These are phyloP conservation scores for Linnaemya vulpina DNA, from an alignment of 2,888 invertebrate genomes.

Conservation along the genomic window DNA sequence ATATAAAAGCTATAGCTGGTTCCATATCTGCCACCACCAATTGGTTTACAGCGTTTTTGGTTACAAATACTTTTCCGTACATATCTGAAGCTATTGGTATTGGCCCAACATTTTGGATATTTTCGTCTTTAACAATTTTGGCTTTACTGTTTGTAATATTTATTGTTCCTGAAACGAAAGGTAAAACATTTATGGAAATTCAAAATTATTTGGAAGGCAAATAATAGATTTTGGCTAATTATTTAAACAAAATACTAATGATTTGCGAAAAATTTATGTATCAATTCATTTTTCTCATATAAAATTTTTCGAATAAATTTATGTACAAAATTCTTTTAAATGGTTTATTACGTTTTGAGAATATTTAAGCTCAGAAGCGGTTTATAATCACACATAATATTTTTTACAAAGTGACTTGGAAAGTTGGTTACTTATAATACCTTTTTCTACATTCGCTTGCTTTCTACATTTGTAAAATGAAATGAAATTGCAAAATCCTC, in stretches of 20 bases:
- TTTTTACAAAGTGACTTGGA: too few relatives aligned
- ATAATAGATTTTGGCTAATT: background rate
- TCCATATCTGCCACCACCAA: slow-evolving; percentile 92
- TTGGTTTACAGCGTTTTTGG: slow-evolving; percentile 91
- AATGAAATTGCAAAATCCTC: too few relatives aligned
- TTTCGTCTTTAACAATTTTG: slow-evolving; percentile 86
- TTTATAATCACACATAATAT: too few relatives aligned
- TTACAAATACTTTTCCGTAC: slow-evolving; percentile 89
- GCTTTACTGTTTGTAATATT: slow-evolving; percentile 88
- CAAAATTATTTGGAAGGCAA: slow-evolving; percentile 77
- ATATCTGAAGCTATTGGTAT: slow-evolving; percentile 85
- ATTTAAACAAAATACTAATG: background rate
- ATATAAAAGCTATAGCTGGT: slow-evolving; percentile 90
- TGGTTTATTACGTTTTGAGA: too few relatives aligned
- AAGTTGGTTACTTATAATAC: too few relatives aligned
- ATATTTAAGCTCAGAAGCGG: too few relatives aligned
- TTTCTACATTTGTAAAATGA: too few relatives aligned
- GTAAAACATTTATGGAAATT: slow-evolving; percentile 82
- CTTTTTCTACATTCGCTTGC: too few relatives aligned
- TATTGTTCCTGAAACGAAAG: slow-evolving; percentile 85
- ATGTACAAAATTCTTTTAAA: too few relatives aligned
- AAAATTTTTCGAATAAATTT: too few relatives aligned
- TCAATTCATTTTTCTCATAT: too few relatives aligned
- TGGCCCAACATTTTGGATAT: slow-evolving; percentile 89
- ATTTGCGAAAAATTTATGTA: too few relatives aligned